Evolutionary conservation across 1,140 invertebrate genomes (phyloP), one percentile per base, ranked within the genome.

Genomic region (Trichonephila inaurata): DNA sequence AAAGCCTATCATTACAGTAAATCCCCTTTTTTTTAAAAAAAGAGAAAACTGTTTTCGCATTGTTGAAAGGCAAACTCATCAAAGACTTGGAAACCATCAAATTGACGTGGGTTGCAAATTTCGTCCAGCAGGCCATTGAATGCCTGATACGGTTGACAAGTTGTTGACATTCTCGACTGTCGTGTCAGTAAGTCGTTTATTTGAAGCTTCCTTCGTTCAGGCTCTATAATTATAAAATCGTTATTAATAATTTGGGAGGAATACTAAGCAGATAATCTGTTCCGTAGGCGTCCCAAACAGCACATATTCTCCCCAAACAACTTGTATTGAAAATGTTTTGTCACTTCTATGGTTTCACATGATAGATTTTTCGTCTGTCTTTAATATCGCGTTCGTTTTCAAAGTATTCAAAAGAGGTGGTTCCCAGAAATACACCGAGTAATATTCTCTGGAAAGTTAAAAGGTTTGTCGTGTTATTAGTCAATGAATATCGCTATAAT

Each of bases 181-280:
- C 86, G 86, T 88, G 86, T 88, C 60, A 66, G 19, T 7, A 61
- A 40, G 19, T 88, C 86, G 86, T 88, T 88, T 88, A 64, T 28
- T 28, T 21, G 60, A 88, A 40, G 60, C 24, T 18, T 64, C 64
- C 28, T 64, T 64, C 24, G n/a, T 21, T 64, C 86, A 8, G 12
- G 3, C 61, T 88, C 86, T 88, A 58, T 64, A 88, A 64, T 64
- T 88, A 64, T 62, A 51, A 60, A 58, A 83, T 60, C 51, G 82
- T 88, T 88, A 88, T 88, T 64, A 88, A 88, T 88, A 88, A 88
- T 58, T 88, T 88, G 86, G 86, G 86, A 88, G 86, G 86, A 88
- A 88, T 88, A 58, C 16, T 88, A 88, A 64, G 61, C 86, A 33
- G 60, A 58, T 64, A 40, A 58, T 88, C 8, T 88, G 86, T 44